Percentiles rank a stretch among this genome's conserved stretches.
Evolutionary conservation across 2,888 invertebrate species (phyloP).

Genomic region (Matsumyia berberina): DNA sequence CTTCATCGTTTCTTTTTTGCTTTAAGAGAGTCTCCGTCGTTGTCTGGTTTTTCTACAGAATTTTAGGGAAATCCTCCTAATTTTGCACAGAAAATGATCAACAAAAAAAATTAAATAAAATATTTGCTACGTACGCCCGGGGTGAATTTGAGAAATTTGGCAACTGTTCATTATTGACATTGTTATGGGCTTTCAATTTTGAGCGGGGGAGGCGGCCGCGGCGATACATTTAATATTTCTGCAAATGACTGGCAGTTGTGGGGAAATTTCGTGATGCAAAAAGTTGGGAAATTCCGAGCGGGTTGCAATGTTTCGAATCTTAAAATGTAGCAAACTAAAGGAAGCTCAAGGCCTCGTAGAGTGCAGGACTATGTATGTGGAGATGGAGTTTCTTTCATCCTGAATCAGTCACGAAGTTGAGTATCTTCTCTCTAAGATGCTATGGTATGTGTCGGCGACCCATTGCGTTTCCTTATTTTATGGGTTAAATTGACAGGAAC

Average conservation of each 20-base stretch:
- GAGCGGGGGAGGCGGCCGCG: neutral
- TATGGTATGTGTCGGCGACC: too few species aligned
- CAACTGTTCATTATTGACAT: slow-evolving; percentile 53
- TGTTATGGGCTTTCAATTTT: slow-evolving; percentile 40
- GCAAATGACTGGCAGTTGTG: slow-evolving; percentile 6
- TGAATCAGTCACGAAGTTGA: too few species aligned
- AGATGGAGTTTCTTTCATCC: too few species aligned
- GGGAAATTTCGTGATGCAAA: slow-evolving; percentile 7
- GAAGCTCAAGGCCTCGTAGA: too few species aligned
- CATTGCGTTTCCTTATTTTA: too few species aligned
- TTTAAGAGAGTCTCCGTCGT: slow-evolving; percentile 6
- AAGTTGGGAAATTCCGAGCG: slow-evolving; percentile 5
- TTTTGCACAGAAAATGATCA: slow-evolving; percentile 26
- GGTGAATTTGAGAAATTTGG: slow-evolving; percentile 37
- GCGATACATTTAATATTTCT: neutral
- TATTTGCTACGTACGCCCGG: slow-evolving; percentile 10
- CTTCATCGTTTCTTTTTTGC: neutral
- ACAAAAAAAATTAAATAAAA: neutral
- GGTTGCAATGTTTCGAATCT: neutral
- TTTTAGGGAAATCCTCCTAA: slow-evolving; percentile 70
- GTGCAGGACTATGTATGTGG: too few species aligned
- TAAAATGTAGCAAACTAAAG: neutral
- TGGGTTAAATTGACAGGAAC: too few species aligned
- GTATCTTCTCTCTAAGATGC: too few species aligned
- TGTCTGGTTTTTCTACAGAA: slow-evolving; percentile 32